phyloP scores from a whole-genome alignment of 1,140 invertebrate species.

The Sweltsa coloradensis region DNA sequence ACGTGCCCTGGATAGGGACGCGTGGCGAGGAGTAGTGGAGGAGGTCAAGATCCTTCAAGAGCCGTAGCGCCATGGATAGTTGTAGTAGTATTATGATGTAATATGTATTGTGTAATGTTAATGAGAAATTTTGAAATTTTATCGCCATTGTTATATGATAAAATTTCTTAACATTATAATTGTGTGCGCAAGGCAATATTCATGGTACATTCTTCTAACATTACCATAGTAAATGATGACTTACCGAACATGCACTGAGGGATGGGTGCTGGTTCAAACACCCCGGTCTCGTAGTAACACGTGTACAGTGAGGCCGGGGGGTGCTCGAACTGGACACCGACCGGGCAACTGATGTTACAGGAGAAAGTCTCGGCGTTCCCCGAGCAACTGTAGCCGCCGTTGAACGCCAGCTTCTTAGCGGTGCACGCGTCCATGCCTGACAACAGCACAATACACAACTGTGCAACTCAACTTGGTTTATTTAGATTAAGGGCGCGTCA shows the following conservation, averaged over 20 bases:
- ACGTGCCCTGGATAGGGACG: too few relatives aligned
- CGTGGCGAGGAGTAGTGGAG: too few relatives aligned
- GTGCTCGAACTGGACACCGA: conserved; percentile 43
- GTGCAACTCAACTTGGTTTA: neutral
- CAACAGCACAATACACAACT: conserved; percentile 14
- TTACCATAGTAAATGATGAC: too few relatives aligned
- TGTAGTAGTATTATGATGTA: too few relatives aligned
- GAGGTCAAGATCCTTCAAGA: too few relatives aligned
- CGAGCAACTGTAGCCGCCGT: conserved; percentile 58
- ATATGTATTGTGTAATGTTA: too few relatives aligned
- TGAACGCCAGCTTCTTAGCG: conserved; percentile 49
- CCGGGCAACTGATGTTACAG: conserved; percentile 54
- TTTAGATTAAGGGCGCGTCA: neutral
- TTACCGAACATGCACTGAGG: conserved; percentile 61
- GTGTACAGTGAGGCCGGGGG: conserved; percentile 46
- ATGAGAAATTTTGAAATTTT: too few relatives aligned
- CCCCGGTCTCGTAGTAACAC: conserved; percentile 52
- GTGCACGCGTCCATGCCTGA: conserved; percentile 44
- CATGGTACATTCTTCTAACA: too few relatives aligned
- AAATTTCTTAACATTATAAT: too few relatives aligned
- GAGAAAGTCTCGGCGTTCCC: conserved; percentile 41
- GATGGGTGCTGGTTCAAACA: conserved; percentile 52
- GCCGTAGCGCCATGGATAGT: too few relatives aligned
- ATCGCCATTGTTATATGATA: too few relatives aligned
- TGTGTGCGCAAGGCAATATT: too few relatives aligned